phyloP scores from a whole-genome alignment of 1,140 invertebrate species.

The Geopemphigus sp. region DNA sequence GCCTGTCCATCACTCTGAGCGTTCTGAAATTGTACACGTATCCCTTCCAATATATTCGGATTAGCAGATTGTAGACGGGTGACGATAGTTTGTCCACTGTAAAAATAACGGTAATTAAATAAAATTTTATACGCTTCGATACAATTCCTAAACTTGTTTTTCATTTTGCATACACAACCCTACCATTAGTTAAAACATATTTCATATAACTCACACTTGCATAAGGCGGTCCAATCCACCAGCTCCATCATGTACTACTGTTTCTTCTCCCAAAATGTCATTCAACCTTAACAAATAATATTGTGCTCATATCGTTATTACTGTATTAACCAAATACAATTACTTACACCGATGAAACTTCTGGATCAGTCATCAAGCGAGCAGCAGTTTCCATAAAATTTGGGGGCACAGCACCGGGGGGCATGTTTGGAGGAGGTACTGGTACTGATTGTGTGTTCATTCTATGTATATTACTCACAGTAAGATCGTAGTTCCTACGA shows the following conservation, averaged over 20 bases:
- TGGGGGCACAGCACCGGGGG: neutral
- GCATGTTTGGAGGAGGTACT: neutral
- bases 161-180: no score
- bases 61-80: conserved; percentile 24
- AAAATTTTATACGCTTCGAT: no score
- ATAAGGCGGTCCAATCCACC: conserved; percentile 33
- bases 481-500: conserved; percentile 31
- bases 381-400: conserved; percentile 38
- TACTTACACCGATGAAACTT: conserved; percentile 28
- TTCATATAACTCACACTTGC: conserved; percentile 40
- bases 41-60: conserved; percentile 9
- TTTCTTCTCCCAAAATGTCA: conserved; percentile 13
- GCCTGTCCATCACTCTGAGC: conserved; percentile 18
- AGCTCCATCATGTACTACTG: neutral
- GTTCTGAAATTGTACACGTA: conserved; percentile 36
- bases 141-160: no score
- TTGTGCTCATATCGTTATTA: no score
- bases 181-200: no score
- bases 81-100: conserved; percentile 36
- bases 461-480: conserved; percentile 4
- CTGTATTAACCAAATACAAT: no score
- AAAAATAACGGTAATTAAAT: neutral
- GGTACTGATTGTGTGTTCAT: neutral
- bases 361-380: conserved; percentile 28
- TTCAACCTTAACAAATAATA: conserved; percentile 14